Base-by-base conservation (phyloP, 2,797 vertebrate species). In the Menidia menidia region DNA sequence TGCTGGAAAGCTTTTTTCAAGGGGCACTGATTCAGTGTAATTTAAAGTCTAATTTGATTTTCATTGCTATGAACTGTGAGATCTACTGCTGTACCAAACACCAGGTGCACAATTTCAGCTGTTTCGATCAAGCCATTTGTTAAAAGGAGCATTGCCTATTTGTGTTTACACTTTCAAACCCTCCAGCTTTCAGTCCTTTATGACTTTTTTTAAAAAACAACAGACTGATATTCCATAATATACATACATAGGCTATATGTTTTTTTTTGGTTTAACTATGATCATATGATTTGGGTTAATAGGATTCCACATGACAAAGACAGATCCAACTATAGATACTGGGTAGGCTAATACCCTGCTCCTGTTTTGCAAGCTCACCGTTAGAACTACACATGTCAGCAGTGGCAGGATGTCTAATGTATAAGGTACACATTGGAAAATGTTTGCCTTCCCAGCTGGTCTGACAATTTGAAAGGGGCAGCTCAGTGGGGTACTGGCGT, bases 401-500 rank as follows among this genome's bases (percentile, higher is more conserved):
- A 73, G 68, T 16, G 70, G 81, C 78, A 85, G 88, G 90, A 89
- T 88, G 87, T 91, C 89, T 83, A 80, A 87, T 92, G 86, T 89
- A 53, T 74, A 64, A 82, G 75, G 76, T 67, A 55, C 81, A 68
- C 75, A 80, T 82, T 33, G 6, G 81, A 77, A 84, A 88, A 86
- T 92, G 89, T 92, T 92, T 92, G 89, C 86, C 89, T 83, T 88
- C 89, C 84, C 89, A 86, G 88, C 88, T 81, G 88, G 92, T 75
- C 77, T 18, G 74, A 82, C 76, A 75, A 79, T 85, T 77, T 83
- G 72, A 84, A 52, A n/a, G 87, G 81, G 61, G 84, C 68, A 60
- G 51, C 68, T 65, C 82, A 47, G 81, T 55, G 4, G 83, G 88
- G 51, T 51, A 39, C 42, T 30, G 10, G 55, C 55, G 59, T n/a